A percentile compares a stretch with the other conserved stretches of the same genome.
phyloP scores from a whole-genome alignment of 2,888 invertebrate species.

The Hirtodrosophila cameraria region DNA sequence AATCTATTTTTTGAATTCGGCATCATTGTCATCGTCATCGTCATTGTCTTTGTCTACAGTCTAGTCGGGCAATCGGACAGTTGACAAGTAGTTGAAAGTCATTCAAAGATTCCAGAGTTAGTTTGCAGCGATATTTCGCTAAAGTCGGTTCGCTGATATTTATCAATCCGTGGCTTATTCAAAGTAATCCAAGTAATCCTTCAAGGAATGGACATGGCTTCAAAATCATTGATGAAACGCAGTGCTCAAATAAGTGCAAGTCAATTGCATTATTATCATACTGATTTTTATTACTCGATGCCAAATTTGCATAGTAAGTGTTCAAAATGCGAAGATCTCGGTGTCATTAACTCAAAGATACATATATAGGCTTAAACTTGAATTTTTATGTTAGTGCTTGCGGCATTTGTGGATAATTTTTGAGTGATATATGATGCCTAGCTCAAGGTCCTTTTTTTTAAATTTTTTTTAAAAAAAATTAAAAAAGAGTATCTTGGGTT shows the following conservation, averaged over 20 bases:
- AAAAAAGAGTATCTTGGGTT: too few relatives aligned
- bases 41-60: constrained; percentile 36
- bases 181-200: background rate
- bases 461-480: too few relatives aligned
- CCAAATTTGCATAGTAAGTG: constrained; percentile 79
- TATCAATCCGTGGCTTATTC: constrained; percentile 1
- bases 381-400: too few relatives aligned
- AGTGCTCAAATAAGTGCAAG: constrained; percentile 61
- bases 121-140: constrained; percentile 41
- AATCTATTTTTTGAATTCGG: constrained; percentile 28
- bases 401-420: too few relatives aligned
- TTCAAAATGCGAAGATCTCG: background rate
- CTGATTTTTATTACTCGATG: constrained; percentile 82
- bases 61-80: constrained; percentile 32
- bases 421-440: too few relatives aligned
- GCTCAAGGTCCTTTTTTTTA: too few relatives aligned
- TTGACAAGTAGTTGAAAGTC: constrained; percentile 17
- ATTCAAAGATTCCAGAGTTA: constrained; percentile 36
- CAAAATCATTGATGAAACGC: constrained; percentile 50
- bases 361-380: too few relatives aligned
- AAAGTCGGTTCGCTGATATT: constrained; percentile 32
- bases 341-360: too few relatives aligned
- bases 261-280: constrained; percentile 84
- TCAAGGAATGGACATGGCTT: constrained; percentile 53
- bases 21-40: constrained; percentile 39